Conservation (phyloP, 2,113 vertebrate species). For the Petroica traversi region DNA sequence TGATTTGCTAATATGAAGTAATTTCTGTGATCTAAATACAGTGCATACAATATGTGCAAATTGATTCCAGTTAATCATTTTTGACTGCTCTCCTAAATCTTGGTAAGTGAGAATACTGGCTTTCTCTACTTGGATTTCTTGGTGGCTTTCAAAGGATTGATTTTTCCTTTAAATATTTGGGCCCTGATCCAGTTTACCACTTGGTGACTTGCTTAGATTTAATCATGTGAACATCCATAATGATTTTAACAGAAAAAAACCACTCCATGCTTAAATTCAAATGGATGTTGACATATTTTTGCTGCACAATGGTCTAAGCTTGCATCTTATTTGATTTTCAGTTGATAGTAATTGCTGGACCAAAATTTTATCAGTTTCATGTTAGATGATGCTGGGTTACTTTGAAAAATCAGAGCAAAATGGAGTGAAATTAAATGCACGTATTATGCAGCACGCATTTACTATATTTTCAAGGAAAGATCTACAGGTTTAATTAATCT, state of each 20-base stretch:
- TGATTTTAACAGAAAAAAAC: not conserved
- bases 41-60: constrained; percentile 8
- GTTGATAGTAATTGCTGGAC: not conserved
- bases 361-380: not conserved
- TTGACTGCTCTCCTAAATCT: not conserved
- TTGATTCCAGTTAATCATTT: constrained; percentile 35
- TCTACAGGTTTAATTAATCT: not conserved
- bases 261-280: not conserved
- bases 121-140: not conserved
- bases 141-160: not conserved
- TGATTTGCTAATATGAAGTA: constrained; percentile 38
- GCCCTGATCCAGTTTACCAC: not conserved
- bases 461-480: not conserved
- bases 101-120: not conserved
- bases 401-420: not conserved
- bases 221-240: not conserved
- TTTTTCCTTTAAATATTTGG: not conserved
- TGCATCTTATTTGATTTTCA: not conserved
- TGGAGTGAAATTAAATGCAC: not conserved
- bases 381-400: not conserved
- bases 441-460: not conserved
- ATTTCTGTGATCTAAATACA: constrained; percentile 38
- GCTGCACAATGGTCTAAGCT: not conserved
- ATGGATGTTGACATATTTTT: not conserved
- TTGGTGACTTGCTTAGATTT: not conserved